Evolutionary conservation across 2,113 vertebrate genomes (phyloP), one percentile per base, ranked within the genome.

Genomic region (Tragelaphus strepsiceros): DNA sequence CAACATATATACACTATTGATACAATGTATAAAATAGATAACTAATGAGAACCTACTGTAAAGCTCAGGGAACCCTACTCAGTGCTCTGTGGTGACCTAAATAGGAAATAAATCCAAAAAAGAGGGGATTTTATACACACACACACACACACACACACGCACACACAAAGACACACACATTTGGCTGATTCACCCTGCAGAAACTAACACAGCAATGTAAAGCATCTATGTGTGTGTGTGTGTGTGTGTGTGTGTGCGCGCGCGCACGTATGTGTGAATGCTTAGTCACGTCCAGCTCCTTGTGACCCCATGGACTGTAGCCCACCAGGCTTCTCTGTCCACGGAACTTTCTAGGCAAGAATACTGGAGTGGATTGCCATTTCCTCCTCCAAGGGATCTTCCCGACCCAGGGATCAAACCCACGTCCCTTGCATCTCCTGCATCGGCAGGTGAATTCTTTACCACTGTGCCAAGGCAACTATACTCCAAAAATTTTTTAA

Each of bases 401-500:
- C 39, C 12, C 3, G 0, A 43, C 22, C 71, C 39, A 77, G 71
- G 22, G 39, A 43, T 77, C 71, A 43, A 77, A 77, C 12, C 39
- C 22, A 77, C 0, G 1, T 26, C 12, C 26, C 35, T 43, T 77
- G 5, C 1, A 3, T 7, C 35, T 43, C 22, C 22, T 77, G 12
- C 12, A 77, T 15, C 7, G 39, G 12, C 39, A 77, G 22, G 71
- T 4, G 12, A 26, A 43, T 77, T 77, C 71, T 77, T 77, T 7
- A 77, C 22, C 71, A 43, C 12, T 77, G 35, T 26, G 39, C 71
- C 35, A 77, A 43, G 26, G 39, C 6, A 26, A 26, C 39, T 43
- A 7, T 77, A 77, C 71, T 71, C 64, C n/a, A 71, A 71, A 67
- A n/a, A 21, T 2, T 35, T 21, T 67, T 64, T 67, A 19, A 1